Conservation (phyloP, 2,888 invertebrate genomes). For the Diplolepis rosae region DNA sequence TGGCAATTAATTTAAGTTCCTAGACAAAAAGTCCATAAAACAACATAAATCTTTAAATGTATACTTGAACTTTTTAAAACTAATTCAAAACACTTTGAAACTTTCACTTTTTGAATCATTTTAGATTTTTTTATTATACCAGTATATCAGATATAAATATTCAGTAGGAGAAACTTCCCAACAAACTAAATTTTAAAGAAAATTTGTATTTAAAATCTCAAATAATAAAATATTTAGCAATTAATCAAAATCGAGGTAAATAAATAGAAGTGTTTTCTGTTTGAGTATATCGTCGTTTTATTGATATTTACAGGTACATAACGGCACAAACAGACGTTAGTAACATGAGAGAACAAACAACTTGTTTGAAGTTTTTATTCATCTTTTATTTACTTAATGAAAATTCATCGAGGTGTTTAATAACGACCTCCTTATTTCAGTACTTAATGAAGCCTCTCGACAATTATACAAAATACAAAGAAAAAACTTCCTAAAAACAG, state of each 20-base stretch:
- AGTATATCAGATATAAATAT: too few species aligned
- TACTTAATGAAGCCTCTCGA: background rate
- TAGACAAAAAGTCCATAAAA: too few species aligned
- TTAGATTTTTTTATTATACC: too few species aligned
- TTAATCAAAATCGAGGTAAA: background rate
- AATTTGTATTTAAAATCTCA: too few species aligned
- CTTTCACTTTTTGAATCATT: too few species aligned
- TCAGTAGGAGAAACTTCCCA: too few species aligned
- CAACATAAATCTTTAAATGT: too few species aligned
- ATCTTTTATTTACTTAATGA: constrained; percentile 4
- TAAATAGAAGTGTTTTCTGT: background rate
- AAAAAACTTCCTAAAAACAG: constrained; percentile 6
- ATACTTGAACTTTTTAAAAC: too few species aligned
- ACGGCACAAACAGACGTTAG: constrained; percentile 29
- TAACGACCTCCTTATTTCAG: constrained; percentile 5
- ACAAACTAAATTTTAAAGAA: too few species aligned
- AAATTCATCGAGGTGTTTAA: constrained; percentile 22
- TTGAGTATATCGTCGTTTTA: constrained; percentile 30
- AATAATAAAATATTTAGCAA: too few species aligned
- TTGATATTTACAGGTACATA: constrained; percentile 32
- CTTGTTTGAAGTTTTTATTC: constrained; percentile 11
- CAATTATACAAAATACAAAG: constrained; percentile 11
- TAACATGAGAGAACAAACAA: constrained; percentile 30
- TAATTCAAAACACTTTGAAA: too few species aligned
- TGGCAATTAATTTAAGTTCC: too few species aligned